Evolutionary conservation across 2,888 invertebrate genomes (phyloP).

Genomic region (Pristionchus japonicus): DNA sequence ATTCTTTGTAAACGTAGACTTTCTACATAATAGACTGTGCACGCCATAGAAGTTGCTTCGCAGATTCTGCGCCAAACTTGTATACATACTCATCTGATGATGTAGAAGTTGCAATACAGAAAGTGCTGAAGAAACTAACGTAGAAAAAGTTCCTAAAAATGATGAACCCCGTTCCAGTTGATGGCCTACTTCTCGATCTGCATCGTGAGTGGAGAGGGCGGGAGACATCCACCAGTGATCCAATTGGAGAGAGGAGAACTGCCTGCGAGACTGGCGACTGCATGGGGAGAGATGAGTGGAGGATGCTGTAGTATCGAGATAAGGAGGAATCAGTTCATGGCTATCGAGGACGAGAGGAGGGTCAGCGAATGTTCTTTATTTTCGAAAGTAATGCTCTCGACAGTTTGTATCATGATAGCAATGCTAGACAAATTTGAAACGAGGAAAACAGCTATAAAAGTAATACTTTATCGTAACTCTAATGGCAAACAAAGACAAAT

Average conservation of each 20-base stretch:
- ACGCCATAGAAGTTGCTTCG: too few relatives aligned
- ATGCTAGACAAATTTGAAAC: too few relatives aligned
- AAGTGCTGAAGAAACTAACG: too few relatives aligned
- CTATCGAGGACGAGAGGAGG: not conserved
- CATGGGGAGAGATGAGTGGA: not conserved
- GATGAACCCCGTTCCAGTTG: not conserved
- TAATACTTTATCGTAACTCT: slow-evolving; percentile 15
- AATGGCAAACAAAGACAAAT: slow-evolving; percentile 6
- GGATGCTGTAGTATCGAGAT: not conserved
- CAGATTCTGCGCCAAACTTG: too few relatives aligned
- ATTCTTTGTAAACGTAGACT: too few relatives aligned
- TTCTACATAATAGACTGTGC: too few relatives aligned
- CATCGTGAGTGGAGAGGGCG: not conserved
- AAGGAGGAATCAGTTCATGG: slow-evolving; percentile 4
- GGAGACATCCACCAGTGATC: not conserved
- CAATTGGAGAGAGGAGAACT: not conserved
- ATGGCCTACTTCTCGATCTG: not conserved
- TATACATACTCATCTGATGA: too few relatives aligned
- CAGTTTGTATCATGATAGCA: too few relatives aligned
- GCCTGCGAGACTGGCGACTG: not conserved
- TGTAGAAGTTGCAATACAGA: too few relatives aligned
- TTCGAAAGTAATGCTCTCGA: too few relatives aligned
- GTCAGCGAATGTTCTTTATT: not conserved
- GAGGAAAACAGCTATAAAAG: not conserved
- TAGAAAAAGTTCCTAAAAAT: too few relatives aligned